phyloP scores from a whole-genome alignment of 2,797 vertebrate species.

The Halcyon chelicuti region DNA sequence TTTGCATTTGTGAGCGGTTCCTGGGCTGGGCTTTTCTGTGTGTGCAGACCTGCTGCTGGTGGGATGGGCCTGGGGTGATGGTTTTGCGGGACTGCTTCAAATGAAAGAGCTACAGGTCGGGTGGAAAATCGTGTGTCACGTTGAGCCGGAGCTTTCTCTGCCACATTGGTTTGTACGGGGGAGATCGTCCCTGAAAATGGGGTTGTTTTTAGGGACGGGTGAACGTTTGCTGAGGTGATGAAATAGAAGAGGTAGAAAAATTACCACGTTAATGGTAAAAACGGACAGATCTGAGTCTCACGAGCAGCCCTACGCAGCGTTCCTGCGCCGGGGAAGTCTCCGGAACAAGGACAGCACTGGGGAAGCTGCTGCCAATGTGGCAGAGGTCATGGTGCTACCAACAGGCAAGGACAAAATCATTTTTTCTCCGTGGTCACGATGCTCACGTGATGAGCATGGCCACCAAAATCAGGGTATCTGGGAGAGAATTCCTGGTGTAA shows the following conservation, averaged over 20 bases:
- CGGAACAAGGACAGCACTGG: neutral
- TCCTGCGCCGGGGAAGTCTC: neutral
- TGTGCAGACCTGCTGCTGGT: neutral
- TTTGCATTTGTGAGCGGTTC: neutral
- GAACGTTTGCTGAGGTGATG: neutral
- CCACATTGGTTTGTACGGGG: neutral
- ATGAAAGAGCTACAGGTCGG: neutral
- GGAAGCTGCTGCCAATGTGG: neutral
- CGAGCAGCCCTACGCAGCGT: neutral
- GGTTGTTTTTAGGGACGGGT: neutral
- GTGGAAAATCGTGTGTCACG: neutral
- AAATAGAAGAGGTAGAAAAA: neutral
- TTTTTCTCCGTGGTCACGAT: neutral
- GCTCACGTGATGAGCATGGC: neutral
- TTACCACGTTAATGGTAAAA: neutral
- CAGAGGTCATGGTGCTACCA: neutral
- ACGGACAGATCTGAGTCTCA: neutral
- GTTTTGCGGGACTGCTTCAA: neutral
- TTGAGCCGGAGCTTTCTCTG: neutral
- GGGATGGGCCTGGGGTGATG: accelerated
- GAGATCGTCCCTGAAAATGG: neutral
- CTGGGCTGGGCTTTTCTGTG: neutral
- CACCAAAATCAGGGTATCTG: neutral
- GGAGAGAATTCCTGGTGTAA: neutral
- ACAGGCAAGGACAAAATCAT: neutral